Evolutionary conservation across 2,113 vertebrate species (phyloP), one percentile per base, ranked within the genome.

Genomic region (Candoia aspera): DNA sequence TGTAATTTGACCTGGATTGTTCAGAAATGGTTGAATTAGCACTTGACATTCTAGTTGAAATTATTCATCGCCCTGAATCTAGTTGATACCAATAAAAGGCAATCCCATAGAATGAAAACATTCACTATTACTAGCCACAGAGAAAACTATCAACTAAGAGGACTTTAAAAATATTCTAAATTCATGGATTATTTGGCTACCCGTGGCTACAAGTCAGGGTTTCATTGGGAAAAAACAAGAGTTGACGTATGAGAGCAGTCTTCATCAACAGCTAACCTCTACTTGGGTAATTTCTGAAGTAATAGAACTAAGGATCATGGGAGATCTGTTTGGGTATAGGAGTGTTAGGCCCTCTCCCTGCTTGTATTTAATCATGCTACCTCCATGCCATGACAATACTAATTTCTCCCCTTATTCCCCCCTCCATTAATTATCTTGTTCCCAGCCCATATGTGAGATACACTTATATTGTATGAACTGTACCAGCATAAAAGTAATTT

Each of bases 1-100:
- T 87, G 57, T 37, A 87, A 58, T 58, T 58, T 87, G n/a, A 87
- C 13, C 33, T 58, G 33, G 5, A 12, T 55, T 86, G 57, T 11
- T 60, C 86, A 59, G 57, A 79, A 79, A 79, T 79, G 73, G 73
- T 79, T 79, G 73, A 79, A 79, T 37, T 79, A 79, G 73, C 73
- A 79, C 73, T 79, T 86, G 49, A n/a, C 49, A 55, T 55, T 55
- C 29, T 55, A 55, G 53, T 86, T 86, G 53, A n/a, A 86, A 55
- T n/a, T 19, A n/a, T 68, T 42, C 24, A 88, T 26, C 26, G 57
- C 86, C 59, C 24, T 60, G 86, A 46, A 6, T 12, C 86, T 24
- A 60, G 87, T 8, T 88, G 87, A 62, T 88, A 42, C 23, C 11
- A 88, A 87, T 58, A 87, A 57, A 58, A 87, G 37, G 12, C 21